Base-by-base conservation (phyloP, 2,113 vertebrate species). In the Guaruba guarouba region DNA sequence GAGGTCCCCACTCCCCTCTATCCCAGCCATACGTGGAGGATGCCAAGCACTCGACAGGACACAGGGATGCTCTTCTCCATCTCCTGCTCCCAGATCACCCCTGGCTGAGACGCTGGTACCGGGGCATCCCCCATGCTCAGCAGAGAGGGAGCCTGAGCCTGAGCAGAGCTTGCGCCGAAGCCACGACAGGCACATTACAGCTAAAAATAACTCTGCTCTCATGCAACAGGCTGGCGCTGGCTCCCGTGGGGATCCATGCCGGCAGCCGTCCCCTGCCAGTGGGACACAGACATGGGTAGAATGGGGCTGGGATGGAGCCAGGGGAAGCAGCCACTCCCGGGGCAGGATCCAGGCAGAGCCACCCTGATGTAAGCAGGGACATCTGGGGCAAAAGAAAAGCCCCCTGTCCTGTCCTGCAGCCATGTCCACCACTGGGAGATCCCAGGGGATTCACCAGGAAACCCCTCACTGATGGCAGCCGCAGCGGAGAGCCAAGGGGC, bases 161-260 rank as follows among this genome's bases (percentile, higher is more conserved):
- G 4, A 8, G 74, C 82, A 3, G 57, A 80, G 90, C 75, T 85
- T 69, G 85, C 5, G 52, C 88, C 2, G 59, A 51, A 82, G 88
- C 81, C 69, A 7, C 39, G 5, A 37, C 3, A 44, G 89, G 86
- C 55, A 91, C 77, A 71, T 88, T 33, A 76, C 5, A 69, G 93
- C 91, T 94, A 97, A 95, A 97, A 96, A 96, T 95, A 96, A 85
- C 89, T 17, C 52, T 1, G 51, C 35, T 68, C 57, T n/a, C 88
- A 48, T 43, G 91, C 92, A 95, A 94, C 92, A 90, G 95, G 92
- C 82, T 78, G 93, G 87, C 7, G 2, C 78, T 59, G 83, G 80
- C 73, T 83, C 54, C 79, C 0, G 1, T 1, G 5, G 81, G 67
- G 61, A 55, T 81, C 46, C 0, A 25, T 6, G 87, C 33, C 5